These are phyloP conservation scores for Petaurus breviceps DNA, from an alignment of 2,113 vertebrate species.

Conservation along the genomic window DNA sequence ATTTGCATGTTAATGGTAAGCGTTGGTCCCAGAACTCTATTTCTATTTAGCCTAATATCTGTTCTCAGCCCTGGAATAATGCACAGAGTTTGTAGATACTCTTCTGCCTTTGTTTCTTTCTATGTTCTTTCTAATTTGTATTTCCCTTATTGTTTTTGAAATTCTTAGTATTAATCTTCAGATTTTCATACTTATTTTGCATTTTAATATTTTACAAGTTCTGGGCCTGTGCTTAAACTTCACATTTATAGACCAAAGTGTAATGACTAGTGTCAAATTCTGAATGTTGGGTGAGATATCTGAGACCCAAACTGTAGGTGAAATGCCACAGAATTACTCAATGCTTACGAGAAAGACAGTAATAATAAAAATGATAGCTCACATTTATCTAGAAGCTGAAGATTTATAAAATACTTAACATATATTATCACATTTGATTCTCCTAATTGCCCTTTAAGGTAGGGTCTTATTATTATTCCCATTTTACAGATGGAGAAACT, in stretches of 20 bases:
- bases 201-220: slow-evolving; percentile 49
- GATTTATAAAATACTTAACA: not conserved
- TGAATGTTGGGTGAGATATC: slow-evolving; percentile 31
- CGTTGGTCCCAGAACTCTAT: slow-evolving; percentile 46
- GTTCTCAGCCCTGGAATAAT: slow-evolving; percentile 55
- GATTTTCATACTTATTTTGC: slow-evolving; percentile 58
- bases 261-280: slow-evolving; percentile 54
- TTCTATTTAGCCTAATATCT: slow-evolving; percentile 49
- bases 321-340: slow-evolving; percentile 55
- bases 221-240: slow-evolving; percentile 58
- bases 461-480: not conserved
- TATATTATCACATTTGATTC: not conserved
- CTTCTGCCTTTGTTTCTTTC: not conserved
- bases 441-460: not conserved
- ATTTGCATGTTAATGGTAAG: slow-evolving; percentile 75
- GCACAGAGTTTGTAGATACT: not conserved
- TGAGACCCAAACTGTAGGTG: slow-evolving; percentile 55
- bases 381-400: not conserved
- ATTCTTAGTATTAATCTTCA: slow-evolving; percentile 8
- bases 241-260: slow-evolving; percentile 56
- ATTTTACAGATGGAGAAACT: not conserved
- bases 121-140: slow-evolving; percentile 43
- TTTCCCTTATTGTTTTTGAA: slow-evolving; percentile 20
- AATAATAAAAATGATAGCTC: not conserved
- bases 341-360: not conserved